A percentile compares a stretch with the other conserved stretches of the same genome.
Evolutionary conservation across 2,797 vertebrate genomes (phyloP).

Genomic region (Diplodus puntazzo): DNA sequence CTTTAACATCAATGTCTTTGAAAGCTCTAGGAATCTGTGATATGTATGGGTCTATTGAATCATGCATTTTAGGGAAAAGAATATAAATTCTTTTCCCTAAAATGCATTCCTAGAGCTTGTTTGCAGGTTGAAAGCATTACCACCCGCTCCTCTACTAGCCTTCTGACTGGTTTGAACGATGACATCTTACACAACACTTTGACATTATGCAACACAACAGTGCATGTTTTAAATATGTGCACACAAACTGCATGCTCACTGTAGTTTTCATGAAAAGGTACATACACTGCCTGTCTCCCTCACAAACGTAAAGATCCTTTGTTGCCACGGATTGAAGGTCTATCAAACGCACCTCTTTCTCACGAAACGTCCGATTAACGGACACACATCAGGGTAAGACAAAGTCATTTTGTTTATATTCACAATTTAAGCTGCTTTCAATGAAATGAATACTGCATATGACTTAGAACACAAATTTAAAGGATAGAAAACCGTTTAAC

Average conservation of each 20-base stretch:
- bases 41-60: no score
- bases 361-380: not conserved
- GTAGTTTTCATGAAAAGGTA: not conserved
- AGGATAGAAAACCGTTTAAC: not conserved
- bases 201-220: not conserved
- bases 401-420: not conserved
- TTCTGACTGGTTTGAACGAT: not conserved
- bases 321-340: not conserved
- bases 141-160: no score
- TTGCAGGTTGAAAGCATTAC: no score
- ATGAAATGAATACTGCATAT: not conserved
- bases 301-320: not conserved
- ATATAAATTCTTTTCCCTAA: no score
- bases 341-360: not conserved
- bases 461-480: not conserved
- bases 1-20: no score
- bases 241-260: no score
- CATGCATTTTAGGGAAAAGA: no score
- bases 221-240: not conserved
- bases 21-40: no score
- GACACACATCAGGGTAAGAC: not conserved
- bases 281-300: not conserved
- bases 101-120: no score
- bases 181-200: not conserved
- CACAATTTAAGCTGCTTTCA: not conserved